Conservation (phyloP, 2,888 invertebrate species). For the Therioaphis trifolii region DNA sequence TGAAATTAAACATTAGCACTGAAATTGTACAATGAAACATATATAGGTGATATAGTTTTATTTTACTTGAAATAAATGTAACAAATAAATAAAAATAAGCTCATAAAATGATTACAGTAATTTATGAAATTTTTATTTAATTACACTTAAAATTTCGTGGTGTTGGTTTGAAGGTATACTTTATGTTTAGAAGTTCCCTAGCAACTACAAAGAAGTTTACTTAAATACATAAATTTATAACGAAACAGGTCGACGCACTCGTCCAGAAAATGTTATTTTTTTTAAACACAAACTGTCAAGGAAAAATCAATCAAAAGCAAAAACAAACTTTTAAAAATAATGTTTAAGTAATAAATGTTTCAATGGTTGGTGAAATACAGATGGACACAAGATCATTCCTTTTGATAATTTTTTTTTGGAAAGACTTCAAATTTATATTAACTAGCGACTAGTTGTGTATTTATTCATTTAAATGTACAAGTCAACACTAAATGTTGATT, state of each 20-base stretch:
- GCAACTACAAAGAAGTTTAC: conserved; percentile 38
- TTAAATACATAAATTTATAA: conserved; percentile 45
- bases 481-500: background rate
- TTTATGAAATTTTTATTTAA: too few relatives aligned
- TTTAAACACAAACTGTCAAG: conserved; percentile 22
- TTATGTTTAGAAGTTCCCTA: conserved; percentile 49
- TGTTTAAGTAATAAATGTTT: conserved; percentile 11
- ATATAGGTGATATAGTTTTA: too few relatives aligned
- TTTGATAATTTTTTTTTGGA: background rate
- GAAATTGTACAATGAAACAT: too few relatives aligned
- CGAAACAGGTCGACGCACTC: conserved; percentile 53
- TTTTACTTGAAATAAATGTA: too few relatives aligned
- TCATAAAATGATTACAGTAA: too few relatives aligned
- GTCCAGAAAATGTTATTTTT: conserved; percentile 25
- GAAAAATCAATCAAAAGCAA: conserved; percentile 35
- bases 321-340: conserved; percentile 17
- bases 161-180: background rate
- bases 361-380: background rate
- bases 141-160: background rate
- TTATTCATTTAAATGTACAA: background rate
- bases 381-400: background rate
- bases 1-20: too few relatives aligned
- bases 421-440: background rate
- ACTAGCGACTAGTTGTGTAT: background rate
- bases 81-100: too few relatives aligned